phyloP scores from a whole-genome alignment of 2,888 invertebrate genomes.

The Volucella bombylans region DNA sequence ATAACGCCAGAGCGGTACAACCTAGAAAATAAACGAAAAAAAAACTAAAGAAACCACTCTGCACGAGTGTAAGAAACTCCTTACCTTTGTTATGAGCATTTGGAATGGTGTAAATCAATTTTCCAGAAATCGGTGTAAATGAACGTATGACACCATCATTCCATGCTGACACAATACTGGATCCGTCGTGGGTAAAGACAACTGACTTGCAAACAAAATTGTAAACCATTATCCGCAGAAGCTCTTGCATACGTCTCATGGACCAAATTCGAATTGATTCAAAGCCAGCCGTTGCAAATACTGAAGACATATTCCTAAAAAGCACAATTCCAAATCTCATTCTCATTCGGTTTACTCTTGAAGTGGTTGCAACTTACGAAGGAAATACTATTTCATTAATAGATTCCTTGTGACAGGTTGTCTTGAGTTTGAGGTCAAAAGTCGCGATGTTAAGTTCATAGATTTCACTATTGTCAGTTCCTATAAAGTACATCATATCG shows the following conservation, averaged over 20 bases:
- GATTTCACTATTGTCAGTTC: conserved; percentile 91
- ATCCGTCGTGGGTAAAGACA: conserved; percentile 90
- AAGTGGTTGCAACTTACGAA: conserved; percentile 84
- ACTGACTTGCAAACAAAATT: conserved; percentile 93
- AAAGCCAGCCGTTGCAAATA: conserved; percentile 93
- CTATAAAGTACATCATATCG: conserved; percentile 87
- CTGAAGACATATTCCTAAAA: conserved; percentile 88
- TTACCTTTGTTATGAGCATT: conserved; percentile 94
- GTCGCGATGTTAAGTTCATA: conserved; percentile 88
- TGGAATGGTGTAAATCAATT: conserved; percentile 90
- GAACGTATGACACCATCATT: conserved; percentile 92
- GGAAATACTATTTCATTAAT: conserved; percentile 94
- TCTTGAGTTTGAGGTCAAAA: conserved; percentile 87
- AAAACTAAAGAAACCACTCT: background rate
- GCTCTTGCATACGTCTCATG: conserved; percentile 88
- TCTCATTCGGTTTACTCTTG: background rate
- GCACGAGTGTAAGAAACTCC: background rate
- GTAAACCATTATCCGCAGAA: conserved; percentile 91
- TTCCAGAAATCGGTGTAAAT: conserved; percentile 92
- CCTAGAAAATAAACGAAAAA: conserved; percentile 75
- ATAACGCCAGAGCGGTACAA: conserved; percentile 89
- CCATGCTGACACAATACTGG: conserved; percentile 91
- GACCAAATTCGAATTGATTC: conserved; percentile 95
- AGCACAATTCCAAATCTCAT: background rate
- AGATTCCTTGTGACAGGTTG: conserved; percentile 91